Conservation (phyloP, 23 tunicate species). For the Halocynthia aurantium region DNA sequence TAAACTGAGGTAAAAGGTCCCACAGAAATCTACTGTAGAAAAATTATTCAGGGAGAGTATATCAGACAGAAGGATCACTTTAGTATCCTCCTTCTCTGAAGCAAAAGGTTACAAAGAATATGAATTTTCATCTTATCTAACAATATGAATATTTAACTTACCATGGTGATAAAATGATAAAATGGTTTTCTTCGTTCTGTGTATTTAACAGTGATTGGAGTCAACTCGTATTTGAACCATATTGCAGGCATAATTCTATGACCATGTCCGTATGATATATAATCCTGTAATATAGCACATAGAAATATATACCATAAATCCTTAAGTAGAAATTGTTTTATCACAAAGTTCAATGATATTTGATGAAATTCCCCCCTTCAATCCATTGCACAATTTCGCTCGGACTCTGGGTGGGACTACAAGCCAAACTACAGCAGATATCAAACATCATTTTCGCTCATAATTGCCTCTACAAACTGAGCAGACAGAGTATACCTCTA, state of each 20-base stretch:
- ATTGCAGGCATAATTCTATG: conserved; percentile 97
- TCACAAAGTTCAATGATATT: background rate
- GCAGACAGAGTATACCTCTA: no score
- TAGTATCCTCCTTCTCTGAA: no score
- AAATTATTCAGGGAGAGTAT: background rate
- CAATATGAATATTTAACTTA: conserved; percentile 9
- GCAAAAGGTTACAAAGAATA: no score
- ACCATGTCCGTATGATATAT: conserved; percentile 97
- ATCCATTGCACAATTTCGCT: background rate
- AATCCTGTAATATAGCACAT: conserved; percentile 48
- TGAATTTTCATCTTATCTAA: background rate
- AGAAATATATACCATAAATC: background rate
- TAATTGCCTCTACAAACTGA: no score
- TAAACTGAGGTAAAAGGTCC: background rate
- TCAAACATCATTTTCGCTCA: no score
- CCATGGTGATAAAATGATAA: conserved; percentile 98
- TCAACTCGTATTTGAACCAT: conserved; percentile 98
- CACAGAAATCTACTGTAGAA: background rate
- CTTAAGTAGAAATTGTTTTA: background rate
- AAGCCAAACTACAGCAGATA: no score
- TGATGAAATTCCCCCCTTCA: background rate
- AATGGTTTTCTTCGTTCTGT: conserved; percentile 88
- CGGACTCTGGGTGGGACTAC: background rate
- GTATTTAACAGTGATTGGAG: conserved; percentile 97
- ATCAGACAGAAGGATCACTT: background rate